phyloP scores from a whole-genome alignment of 2,113 vertebrate genomes.

The Pachypanchax playfairii region DNA sequence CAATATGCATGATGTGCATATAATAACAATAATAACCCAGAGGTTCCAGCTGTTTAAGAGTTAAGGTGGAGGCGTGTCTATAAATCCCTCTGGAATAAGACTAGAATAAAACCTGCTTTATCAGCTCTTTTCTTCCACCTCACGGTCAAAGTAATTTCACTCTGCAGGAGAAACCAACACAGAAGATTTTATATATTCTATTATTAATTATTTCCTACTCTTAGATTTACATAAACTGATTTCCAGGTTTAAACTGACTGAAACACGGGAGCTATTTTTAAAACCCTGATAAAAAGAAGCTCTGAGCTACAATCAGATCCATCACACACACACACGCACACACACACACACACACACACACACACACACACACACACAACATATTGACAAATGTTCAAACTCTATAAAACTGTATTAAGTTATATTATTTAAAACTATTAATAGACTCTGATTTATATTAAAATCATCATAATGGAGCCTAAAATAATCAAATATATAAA shows the following conservation, averaged over 20 bases:
- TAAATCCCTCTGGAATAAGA: background rate
- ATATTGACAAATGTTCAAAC: no score
- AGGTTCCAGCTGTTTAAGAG: background rate
- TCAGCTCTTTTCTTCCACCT: background rate
- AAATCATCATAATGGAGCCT: no score
- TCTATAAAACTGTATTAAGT: no score
- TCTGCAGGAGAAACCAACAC: background rate
- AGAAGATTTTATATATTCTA: background rate
- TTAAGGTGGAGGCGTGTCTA: no score
- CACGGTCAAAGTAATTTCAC: background rate
- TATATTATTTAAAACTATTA: no score
- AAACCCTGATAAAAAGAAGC: slow-evolving; percentile 8
- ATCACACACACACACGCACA: background rate
- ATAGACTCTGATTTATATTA: no score
- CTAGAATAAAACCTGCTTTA: background rate
- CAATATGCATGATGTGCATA: background rate
- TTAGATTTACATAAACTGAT: background rate
- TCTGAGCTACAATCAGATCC: slow-evolving; percentile 23
- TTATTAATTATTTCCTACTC: no score
- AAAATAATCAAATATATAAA: no score
- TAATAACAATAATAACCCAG: background rate
- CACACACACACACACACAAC: no score
- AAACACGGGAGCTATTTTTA: slow-evolving; percentile 18
- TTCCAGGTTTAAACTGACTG: no score
- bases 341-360: no score